A percentile compares a stretch with the other conserved stretches of the same genome.
These are phyloP conservation scores for Trachelus stipa DNA, from an alignment of 2,888 invertebrate species.

Conservation along the genomic window DNA sequence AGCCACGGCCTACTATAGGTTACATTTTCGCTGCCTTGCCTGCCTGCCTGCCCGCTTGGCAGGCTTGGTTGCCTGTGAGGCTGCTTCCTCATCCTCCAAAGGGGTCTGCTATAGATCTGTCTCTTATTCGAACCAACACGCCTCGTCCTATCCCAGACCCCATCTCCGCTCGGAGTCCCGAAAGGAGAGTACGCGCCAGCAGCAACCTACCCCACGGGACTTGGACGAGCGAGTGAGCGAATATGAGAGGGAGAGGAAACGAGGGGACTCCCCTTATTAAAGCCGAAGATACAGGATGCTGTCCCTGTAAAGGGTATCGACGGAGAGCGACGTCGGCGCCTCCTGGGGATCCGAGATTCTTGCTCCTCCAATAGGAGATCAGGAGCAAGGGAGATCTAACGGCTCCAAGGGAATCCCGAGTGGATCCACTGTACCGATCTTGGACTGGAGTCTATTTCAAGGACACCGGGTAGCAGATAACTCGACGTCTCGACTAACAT, in stretches of 20 bases:
- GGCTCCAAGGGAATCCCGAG: too few relatives aligned
- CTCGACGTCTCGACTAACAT: slow-evolving; percentile 4
- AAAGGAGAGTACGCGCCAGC: slow-evolving; percentile 49
- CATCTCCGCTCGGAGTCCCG: slow-evolving; percentile 32
- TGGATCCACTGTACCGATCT: too few relatives aligned
- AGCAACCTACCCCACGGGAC: slow-evolving; percentile 57
- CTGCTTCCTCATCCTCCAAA: slow-evolving; percentile 17
- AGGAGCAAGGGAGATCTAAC: too few relatives aligned
- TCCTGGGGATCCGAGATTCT: too few relatives aligned
- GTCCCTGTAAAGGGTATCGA: too few relatives aligned
- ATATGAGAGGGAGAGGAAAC: slow-evolving; percentile 14
- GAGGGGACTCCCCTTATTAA: slow-evolving; percentile 43
- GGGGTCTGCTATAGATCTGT: slow-evolving; percentile 56
- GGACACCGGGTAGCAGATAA: too few relatives aligned
- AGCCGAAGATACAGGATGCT: slow-evolving; percentile 41
- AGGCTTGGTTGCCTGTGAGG: slow-evolving; percentile 12
- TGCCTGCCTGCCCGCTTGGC: slow-evolving; percentile 33
- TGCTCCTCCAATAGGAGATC: too few relatives aligned
- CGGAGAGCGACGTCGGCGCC: too few relatives aligned
- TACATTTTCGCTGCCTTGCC: slow-evolving; percentile 52
- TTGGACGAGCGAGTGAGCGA: slow-evolving; percentile 47
- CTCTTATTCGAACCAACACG: slow-evolving; percentile 62
- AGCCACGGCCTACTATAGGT: slow-evolving; percentile 63
- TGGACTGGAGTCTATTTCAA: too few relatives aligned
- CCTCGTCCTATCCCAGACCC: slow-evolving; percentile 48